phyloP scores from a whole-genome alignment of 1,140 invertebrate genomes.

The Philotrypesis tridentata region DNA sequence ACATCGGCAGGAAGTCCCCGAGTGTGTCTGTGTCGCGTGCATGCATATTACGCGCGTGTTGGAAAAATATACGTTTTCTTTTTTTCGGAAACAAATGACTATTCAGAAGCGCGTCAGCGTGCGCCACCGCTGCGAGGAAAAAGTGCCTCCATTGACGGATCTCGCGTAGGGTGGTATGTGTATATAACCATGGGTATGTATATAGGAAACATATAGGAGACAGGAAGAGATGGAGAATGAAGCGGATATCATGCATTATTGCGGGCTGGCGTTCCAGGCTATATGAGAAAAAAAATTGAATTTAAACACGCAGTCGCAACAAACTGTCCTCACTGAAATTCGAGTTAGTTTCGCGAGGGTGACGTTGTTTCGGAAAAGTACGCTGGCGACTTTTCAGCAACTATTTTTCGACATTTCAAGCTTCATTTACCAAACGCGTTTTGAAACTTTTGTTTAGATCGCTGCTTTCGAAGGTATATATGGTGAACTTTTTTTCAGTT shows the following conservation, averaged over 20 bases:
- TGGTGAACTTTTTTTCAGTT: too few species aligned
- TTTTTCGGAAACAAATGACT: conserved; percentile 51
- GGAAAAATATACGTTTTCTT: conserved; percentile 16
- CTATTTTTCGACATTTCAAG: too few species aligned
- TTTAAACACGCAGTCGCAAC: neutral
- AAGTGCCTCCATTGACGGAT: conserved; percentile 10
- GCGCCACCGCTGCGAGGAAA: conserved; percentile 15
- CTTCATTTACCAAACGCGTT: too few species aligned
- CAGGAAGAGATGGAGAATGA: neutral
- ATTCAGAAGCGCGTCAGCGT: conserved; percentile 55
- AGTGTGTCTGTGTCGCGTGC: neutral
- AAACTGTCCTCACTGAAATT: too few species aligned
- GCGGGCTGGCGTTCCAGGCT: neutral
- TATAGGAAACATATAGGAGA: neutral
- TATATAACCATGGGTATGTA: neutral
- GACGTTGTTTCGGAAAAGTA: too few species aligned
- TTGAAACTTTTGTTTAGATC: too few species aligned
- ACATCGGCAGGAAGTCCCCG: conserved; percentile 38
- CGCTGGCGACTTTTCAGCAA: too few species aligned
- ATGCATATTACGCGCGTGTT: conserved; percentile 20
- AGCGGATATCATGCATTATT: conserved; percentile 26
- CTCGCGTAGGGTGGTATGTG: neutral
- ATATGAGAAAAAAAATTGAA: neutral
- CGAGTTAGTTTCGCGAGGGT: too few species aligned
- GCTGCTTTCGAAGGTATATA: too few species aligned